Evolutionary conservation across 2,797 vertebrate species (phyloP).

Genomic region (Pantherophis vulpinus): DNA sequence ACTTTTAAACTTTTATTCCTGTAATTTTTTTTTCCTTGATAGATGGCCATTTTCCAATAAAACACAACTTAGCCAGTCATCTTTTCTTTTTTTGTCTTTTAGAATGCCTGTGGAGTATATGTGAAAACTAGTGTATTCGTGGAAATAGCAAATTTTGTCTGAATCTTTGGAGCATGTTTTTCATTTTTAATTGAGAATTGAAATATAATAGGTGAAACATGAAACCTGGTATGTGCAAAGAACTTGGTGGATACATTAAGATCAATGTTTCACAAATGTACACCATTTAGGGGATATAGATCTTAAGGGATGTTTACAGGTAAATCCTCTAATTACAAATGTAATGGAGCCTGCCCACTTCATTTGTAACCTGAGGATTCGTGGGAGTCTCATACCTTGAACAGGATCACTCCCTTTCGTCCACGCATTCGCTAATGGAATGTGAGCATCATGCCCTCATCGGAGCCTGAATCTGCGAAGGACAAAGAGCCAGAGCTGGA

Average conservation of each 20-base stretch:
- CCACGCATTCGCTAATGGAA: too few species aligned
- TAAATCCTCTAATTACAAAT: too few species aligned
- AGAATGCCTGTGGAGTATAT: not conserved
- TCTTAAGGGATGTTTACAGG: not conserved
- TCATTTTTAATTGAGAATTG: too few species aligned
- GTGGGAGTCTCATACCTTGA: too few species aligned
- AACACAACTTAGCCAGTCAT: not conserved
- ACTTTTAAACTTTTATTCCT: too few species aligned
- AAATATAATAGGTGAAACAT: not conserved
- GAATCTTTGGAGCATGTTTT: too few species aligned
- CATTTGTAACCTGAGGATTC: too few species aligned
- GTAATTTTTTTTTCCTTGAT: not conserved
- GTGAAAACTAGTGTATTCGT: not conserved
- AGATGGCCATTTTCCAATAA: not conserved
- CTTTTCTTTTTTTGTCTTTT: not conserved
- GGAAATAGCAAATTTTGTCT: not conserved
- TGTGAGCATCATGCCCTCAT: too few species aligned
- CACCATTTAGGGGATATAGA: not conserved
- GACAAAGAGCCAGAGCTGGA: too few species aligned
- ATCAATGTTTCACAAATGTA: not conserved
- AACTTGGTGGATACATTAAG: not conserved
- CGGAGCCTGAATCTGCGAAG: too few species aligned
- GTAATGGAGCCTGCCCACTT: too few species aligned
- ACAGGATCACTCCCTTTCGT: too few species aligned
- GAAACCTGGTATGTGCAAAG: not conserved